Evolutionary conservation across 2,888 invertebrate genomes (phyloP).

Genomic region (Acleris literana): DNA sequence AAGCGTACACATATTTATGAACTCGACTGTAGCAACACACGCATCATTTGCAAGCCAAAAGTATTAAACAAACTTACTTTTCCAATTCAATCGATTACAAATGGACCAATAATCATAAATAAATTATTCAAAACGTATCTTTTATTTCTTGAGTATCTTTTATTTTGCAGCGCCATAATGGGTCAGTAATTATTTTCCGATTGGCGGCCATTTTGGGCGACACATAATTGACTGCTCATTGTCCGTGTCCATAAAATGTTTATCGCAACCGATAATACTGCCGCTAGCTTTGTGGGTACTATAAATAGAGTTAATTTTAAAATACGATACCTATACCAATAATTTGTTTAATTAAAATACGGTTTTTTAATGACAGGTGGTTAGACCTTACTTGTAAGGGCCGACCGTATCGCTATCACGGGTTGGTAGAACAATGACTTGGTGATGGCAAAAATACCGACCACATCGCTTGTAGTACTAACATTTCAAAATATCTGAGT

Average conservation of each 20-base stretch:
- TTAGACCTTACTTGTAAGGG: too few species aligned
- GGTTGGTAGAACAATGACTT: too few species aligned
- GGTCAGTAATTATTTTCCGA: slow-evolving; percentile 37
- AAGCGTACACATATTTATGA: too few species aligned
- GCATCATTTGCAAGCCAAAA: not conserved
- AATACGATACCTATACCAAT: too few species aligned
- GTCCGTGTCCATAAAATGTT: slow-evolving; percentile 32
- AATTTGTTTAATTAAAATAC: too few species aligned
- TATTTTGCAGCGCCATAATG: slow-evolving; percentile 33
- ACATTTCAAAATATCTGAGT: too few species aligned
- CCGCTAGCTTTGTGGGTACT: slow-evolving; percentile 6
- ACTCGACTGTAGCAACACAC: too few species aligned
- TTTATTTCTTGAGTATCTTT: slow-evolving; percentile 33
- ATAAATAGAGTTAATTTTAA: not conserved
- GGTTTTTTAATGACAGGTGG: too few species aligned
- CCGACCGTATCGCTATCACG: too few species aligned
- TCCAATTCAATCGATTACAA: slow-evolving; percentile 15
- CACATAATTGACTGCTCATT: slow-evolving; percentile 36
- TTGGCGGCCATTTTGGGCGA: slow-evolving; percentile 31
- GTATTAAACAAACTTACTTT: not conserved
- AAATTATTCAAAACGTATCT: slow-evolving; percentile 35
- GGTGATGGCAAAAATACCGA: too few species aligned
- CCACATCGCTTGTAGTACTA: too few species aligned
- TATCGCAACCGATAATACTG: slow-evolving; percentile 22
- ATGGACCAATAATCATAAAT: slow-evolving; percentile 25